phyloP scores from a whole-genome alignment of 2,797 vertebrate species.

The Tinamus major region DNA sequence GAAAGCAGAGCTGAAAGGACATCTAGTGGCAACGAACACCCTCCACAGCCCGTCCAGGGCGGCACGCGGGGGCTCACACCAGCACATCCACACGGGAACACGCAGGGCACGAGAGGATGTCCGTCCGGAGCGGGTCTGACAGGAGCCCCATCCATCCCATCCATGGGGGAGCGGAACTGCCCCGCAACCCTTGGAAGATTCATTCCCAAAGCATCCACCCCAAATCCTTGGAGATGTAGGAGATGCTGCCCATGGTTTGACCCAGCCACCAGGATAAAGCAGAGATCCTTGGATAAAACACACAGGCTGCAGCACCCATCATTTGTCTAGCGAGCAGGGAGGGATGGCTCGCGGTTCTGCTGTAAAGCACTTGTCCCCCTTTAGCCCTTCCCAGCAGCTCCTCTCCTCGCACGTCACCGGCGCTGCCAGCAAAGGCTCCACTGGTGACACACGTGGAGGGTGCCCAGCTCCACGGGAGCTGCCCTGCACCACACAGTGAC shows the following conservation, averaged over 20 bases:
- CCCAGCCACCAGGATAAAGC: neutral
- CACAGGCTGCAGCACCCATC: fast-evolving
- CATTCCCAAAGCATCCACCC: neutral
- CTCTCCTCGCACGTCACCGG: neutral
- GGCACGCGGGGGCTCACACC: fast-evolving
- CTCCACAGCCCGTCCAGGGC: neutral
- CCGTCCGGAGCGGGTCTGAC: neutral
- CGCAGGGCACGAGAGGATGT: fast-evolving
- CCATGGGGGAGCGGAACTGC: neutral
- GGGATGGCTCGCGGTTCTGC: fast-evolving
- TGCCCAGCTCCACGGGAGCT: conserved; percentile 31
- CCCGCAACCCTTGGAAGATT: neutral
- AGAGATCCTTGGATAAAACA: neutral
- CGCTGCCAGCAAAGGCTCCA: neutral
- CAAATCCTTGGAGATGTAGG: neutral
- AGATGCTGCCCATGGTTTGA: neutral
- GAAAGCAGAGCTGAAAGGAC: conserved; percentile 68
- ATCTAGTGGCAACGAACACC: conserved; percentile 53
- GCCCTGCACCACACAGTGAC: fast-evolving
- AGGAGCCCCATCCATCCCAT: fast-evolving
- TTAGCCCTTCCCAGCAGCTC: neutral
- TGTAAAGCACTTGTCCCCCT: neutral
- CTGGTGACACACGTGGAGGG: neutral
- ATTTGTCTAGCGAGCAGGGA: neutral
- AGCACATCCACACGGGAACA: fast-evolving